Evolutionary conservation across 2,797 vertebrate species (phyloP), one percentile per base, ranked within the genome.

Genomic region (Chrosomus eos): DNA sequence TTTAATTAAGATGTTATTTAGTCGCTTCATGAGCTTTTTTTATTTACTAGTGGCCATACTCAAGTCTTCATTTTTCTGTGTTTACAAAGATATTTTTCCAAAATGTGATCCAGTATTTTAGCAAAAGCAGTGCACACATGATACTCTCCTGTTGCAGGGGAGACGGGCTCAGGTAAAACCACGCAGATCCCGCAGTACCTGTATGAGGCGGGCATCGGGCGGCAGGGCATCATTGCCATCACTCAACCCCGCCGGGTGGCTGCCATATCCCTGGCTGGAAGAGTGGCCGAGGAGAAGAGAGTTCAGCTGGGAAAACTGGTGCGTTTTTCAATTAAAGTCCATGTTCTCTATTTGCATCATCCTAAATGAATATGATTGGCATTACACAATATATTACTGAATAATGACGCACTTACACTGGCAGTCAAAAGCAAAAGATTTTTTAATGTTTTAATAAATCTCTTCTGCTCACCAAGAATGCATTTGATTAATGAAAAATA

Each of bases 151-250:
- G 43, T 66, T 33, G 13, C 84, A 99, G 98, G 98, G 83, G 98
- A 99, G 92, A 99, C 98, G 0, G 98, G 98, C 76, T 99, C 98
- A 0, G 98, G 98, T 55, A 99, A 99, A 93, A 99, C 98, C 33
- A 99, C 98, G 0, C 98, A 99, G 94, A 94, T 98, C 55, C 98
- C 98, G 0, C 98, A 99, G 93, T 99, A 98, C 88, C 95, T 99
- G 67, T 98, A 97, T 0, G 98, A 99, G 89, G 96, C 90, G 0
- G 96, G 97, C 16, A 95, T 99, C 1, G 95, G 97, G 0, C 94
- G 94, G 0, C 95, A 97, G 62, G 97, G 97, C 0, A 0, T 97
- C 82, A 92, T 99, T 0, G 97, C 95, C 0, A 93, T 99, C 91
- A 99, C 98, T 2, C 98, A 99, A 89, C 98, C 98, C 13, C 97